Evolutionary conservation across 2,797 vertebrate genomes (phyloP), one percentile per base, ranked within the genome.

Genomic region (Euthynnus affinis): DNA sequence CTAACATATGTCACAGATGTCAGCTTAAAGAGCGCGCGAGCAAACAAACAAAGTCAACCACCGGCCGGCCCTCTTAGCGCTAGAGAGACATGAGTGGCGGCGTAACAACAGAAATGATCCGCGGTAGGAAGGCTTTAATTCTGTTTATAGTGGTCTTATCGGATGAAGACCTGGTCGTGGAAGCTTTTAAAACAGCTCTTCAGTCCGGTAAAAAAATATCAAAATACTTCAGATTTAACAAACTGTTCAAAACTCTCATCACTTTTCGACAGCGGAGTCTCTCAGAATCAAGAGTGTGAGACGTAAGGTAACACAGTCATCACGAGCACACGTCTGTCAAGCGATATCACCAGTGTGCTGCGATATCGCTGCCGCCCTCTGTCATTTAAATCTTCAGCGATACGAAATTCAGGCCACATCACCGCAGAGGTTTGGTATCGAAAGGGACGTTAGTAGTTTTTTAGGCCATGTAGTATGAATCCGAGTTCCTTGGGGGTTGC

Each of bases 1-100:
- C 60, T 84, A 78, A 89, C 87, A 83, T 84, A 80, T 88, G 89
- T 88, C 87, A 88, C 86, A 84, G 69, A 89, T 82, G 87, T 88
- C 78, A 65, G 57, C 40, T 69, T 77, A 59, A 57, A 78, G 67
- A 71, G 65, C 61, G 49, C 76, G 76, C 18, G 22, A 53, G 75
- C 71, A 78, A 78, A 72, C 62, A 89, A 85, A 91, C 79, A 83
- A 79, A 78, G 69, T 70, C 61, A 49, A 53, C 76, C 65, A 14
- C 44, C 32, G 75, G 58, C 29, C 37, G 67, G 67, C 23, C 37
- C 51, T 51, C 44, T 48, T 15, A 8, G 37, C 18, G 51, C 1
- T 3, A 7, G 68, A 81, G 27, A 76, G 23, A 53, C 25, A 15
- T 13, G 44, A 40, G 46, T 55, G 48, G 34, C 2, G 42, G 60